Evolutionary conservation across 2,113 vertebrate species (phyloP).

Genomic region (Barnardius zonarius): DNA sequence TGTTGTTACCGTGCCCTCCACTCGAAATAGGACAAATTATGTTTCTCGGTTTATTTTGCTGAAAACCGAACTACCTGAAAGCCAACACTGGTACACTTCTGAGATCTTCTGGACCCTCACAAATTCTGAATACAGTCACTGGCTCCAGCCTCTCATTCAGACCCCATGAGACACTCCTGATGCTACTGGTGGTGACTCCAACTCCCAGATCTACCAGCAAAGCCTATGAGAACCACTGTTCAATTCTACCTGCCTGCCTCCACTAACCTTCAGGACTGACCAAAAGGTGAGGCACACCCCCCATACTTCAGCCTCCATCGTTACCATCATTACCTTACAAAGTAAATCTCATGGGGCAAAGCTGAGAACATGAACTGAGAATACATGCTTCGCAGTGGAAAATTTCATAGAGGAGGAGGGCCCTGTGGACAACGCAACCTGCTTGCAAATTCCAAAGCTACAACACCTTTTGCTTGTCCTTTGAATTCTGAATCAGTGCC

Average conservation of each 20-base stretch:
- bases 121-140: not conserved
- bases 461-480: not conserved
- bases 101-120: not conserved
- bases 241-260: not conserved
- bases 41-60: not conserved
- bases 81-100: rapidly evolving
- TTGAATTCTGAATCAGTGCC: not conserved
- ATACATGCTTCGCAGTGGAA: not conserved
- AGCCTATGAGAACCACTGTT: not conserved
- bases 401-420: not conserved
- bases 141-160: not conserved
- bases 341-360: not conserved
- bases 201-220: not conserved
- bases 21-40: not conserved
- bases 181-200: rapidly evolving
- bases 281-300: not conserved
- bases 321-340: not conserved
- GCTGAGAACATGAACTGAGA: not conserved
- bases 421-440: not conserved
- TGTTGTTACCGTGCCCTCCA: not conserved
- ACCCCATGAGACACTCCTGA: not conserved
- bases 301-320: not conserved
- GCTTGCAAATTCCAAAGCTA: not conserved
- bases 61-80: not conserved
- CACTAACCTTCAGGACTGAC: not conserved